Evolutionary conservation across 2,888 invertebrate genomes (phyloP).

Genomic region (Steromphala cineraria): DNA sequence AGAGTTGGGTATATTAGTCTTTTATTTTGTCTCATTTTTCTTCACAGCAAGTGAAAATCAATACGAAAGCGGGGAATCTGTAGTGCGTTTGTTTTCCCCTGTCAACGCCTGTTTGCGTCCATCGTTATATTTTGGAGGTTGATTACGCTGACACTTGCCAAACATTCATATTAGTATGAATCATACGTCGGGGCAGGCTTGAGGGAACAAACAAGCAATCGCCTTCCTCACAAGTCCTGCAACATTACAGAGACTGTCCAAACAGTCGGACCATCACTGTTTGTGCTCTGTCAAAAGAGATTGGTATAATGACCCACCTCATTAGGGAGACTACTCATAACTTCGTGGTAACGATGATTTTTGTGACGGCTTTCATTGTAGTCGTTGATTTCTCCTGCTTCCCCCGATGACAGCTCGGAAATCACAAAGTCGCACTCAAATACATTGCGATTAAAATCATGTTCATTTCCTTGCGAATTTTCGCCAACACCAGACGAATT

Average conservation of each 20-base stretch:
- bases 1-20: slow-evolving; percentile 22
- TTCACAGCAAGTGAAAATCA: slow-evolving; percentile 11
- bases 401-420: slow-evolving; percentile 17
- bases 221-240: not conserved
- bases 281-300: slow-evolving; percentile 23
- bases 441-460: slow-evolving; percentile 20
- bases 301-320: slow-evolving; percentile 28
- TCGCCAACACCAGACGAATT: not conserved
- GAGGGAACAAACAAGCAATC: slow-evolving; percentile 2
- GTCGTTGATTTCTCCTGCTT: not conserved
- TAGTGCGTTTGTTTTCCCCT: slow-evolving; percentile 17
- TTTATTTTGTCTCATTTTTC: slow-evolving; percentile 23
- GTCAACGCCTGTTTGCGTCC: slow-evolving; percentile 18
- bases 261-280: slow-evolving; percentile 15
- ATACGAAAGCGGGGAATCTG: not conserved
- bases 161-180: slow-evolving; percentile 18
- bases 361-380: slow-evolving; percentile 1
- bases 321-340: slow-evolving; percentile 23
- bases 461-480: slow-evolving; percentile 7
- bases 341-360: slow-evolving; percentile 18
- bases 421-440: slow-evolving; percentile 13
- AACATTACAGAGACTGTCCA: slow-evolving; percentile 12
- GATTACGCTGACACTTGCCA: slow-evolving; percentile 18
- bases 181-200: not conserved
- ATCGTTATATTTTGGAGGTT: slow-evolving; percentile 16